Base-by-base conservation (phyloP, 1,140 invertebrate species). In the Drosophila santomea region DNA sequence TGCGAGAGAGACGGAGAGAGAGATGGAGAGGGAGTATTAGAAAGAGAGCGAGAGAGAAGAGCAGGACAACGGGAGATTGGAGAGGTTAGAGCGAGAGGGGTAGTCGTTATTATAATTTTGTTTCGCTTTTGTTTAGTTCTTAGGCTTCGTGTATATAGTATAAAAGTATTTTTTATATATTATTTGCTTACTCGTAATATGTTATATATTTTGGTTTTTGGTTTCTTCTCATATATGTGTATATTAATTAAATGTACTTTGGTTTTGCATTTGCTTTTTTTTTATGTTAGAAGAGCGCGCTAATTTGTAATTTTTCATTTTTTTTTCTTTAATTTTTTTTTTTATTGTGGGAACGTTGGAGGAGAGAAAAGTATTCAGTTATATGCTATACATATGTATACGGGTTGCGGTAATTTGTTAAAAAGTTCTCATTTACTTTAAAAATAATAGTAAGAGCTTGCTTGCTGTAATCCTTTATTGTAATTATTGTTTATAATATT, bases 221-320 rank as follows among this genome's bases (percentile, higher is more conserved):
- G 63, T 78, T 84, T 68, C 55, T 73, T 84, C 62, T 72, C 75
- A 73, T 79, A 76, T 57, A 45, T 35, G 52, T 78, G 52, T 78
- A 41, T 57, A 60, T 72, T 74, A 56, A 74, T 72, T 66, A 67
- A 63, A 78, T 68, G 62, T 60, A 52, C 51, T 36, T 45, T 58
- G 44, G 64, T 71, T 35, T 39, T 68, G 54, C 54, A 32, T 47
- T 58, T 63, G 60, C 38, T 58, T 62, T 72, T 58, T 62, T 72
- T 48, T 56, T 47, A 35, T 63, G 55, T 73, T 76, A 71, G 59
- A 83, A 88, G 82, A 85, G 78, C 82, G 82, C 81, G 61, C 82
- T 86, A 68, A 86, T 55, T 74, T 77, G 47, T 79, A 50, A 54
- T 39, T 41, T 17, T 36, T 8, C 43, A 43, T 69, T 54, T 41